These are phyloP conservation scores for Melipona quadrifasciata DNA, from an alignment of 1,140 invertebrate species.

Conservation along the genomic window DNA sequence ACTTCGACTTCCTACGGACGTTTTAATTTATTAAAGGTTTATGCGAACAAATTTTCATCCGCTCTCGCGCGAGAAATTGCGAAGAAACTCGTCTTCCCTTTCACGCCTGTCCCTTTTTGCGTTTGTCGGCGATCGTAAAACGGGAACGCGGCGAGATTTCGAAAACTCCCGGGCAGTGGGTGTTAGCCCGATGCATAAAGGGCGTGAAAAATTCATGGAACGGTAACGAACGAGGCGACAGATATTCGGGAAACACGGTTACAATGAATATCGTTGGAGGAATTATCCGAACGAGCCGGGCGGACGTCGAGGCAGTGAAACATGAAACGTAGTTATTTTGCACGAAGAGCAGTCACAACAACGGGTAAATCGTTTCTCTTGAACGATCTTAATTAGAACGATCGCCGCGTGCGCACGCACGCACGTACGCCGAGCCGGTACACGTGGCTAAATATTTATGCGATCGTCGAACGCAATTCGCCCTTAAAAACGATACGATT, in stretches of 20 bases:
- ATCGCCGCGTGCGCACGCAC: background rate
- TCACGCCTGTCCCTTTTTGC: background rate
- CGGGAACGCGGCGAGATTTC: background rate
- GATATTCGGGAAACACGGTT: background rate
- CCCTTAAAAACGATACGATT: constrained; percentile 29
- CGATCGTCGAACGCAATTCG: constrained; percentile 7
- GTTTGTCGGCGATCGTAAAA: background rate
- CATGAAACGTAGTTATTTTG: constrained; percentile 11
- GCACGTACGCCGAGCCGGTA: background rate
- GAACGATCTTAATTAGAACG: constrained; percentile 24
- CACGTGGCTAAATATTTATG: constrained; percentile 27
- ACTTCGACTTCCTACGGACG: too few relatives aligned
- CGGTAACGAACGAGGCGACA: background rate
- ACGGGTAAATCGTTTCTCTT: constrained; percentile 1
- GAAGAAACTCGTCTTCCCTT: background rate
- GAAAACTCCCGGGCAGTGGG: background rate
- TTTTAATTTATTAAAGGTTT: background rate
- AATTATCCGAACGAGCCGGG: background rate
- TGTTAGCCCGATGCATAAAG: background rate
- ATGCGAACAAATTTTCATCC: background rate
- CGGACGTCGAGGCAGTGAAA: background rate
- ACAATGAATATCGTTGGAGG: background rate
- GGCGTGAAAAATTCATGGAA: background rate
- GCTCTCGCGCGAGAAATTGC: background rate
- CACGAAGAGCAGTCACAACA: background rate